Conservation (phyloP, 1,140 invertebrate genomes). For the Rhyacophila brunnea region DNA sequence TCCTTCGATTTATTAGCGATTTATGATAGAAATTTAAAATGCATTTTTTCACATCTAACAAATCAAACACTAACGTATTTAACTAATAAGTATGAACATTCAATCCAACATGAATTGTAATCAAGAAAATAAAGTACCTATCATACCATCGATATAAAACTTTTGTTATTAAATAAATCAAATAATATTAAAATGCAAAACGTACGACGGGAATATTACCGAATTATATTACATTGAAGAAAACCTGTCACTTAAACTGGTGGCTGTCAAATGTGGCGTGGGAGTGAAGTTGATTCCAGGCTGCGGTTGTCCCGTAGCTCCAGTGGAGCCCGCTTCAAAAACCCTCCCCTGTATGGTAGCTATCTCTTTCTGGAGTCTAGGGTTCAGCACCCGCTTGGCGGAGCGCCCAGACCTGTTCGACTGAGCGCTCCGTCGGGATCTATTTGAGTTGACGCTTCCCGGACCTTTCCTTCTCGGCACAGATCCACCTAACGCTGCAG, state of each 20-base stretch:
- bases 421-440: slow-evolving; percentile 3
- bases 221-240: slow-evolving; percentile 9
- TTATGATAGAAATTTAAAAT: too few relatives aligned
- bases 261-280: slow-evolving; percentile 28
- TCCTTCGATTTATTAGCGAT: too few relatives aligned
- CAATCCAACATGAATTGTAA: too few relatives aligned
- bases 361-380: slow-evolving; percentile 28
- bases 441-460: slow-evolving; percentile 1
- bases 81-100: too few relatives aligned
- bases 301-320: not conserved
- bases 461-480: slow-evolving; percentile 1
- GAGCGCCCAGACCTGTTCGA: slow-evolving; percentile 1
- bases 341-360: slow-evolving; percentile 23
- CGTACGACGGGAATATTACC: too few relatives aligned
- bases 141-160: not conserved
- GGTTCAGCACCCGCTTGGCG: slow-evolving; percentile 15
- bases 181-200: not conserved
- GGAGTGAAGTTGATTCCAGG: slow-evolving; percentile 27
- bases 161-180: not conserved
- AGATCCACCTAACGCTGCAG: slow-evolving; percentile 4
- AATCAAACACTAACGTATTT: too few relatives aligned
- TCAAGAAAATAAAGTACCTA: not conserved
- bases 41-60: too few relatives aligned
- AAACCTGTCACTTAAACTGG: slow-evolving; percentile 30
- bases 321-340: slow-evolving; percentile 1